Evolutionary conservation across 2,888 invertebrate genomes (phyloP), one percentile per base, ranked within the genome.

Genomic region (Schizotus pectinicornis): DNA sequence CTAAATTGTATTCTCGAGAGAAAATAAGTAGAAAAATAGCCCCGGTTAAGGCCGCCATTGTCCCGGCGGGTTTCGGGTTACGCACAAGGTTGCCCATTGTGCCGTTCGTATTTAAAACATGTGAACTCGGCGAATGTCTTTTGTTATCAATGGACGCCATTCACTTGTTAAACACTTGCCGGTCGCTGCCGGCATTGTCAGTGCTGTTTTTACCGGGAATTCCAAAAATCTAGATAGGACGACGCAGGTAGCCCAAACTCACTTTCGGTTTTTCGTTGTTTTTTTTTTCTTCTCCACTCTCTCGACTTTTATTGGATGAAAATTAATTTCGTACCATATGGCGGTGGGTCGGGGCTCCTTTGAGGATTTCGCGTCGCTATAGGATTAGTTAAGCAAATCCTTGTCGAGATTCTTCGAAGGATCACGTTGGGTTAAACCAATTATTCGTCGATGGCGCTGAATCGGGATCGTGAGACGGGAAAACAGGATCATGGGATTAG

Each of bases 141-240:
- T 74, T 74, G 72, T 74, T 68, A 71, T 71, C 70, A 71, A 69
- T 72, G 71, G 67, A 64, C 64, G 67, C 71, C 72, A 72, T 72
- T 72, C 72, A 71, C 68, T 71, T 70, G 68, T 70, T 71, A 71
- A 70, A 72, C 72, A 68, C 69, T 69, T 70, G 68, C 70, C 65
- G 68, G 61, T 67, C 64, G 63, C 62, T 58, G 56, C 34, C 60
- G 57, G 51, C 55, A 61, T 67, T 67, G 67, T 67, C 46, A 50
- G 60, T 45, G 61, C 45, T 63, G 63, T 67, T 69, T 70, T 65
- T 65, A 63, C 63, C 58, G 58, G 59, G 57, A 63, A 61, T 58
- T 57, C 51, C 57, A 64, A 57, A 61, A 61, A 59, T 55, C 46
- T 46, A 55, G 57, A 55, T 54, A 32, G 49, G 36, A 57, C 49